Base-by-base conservation (phyloP, 2,888 invertebrate genomes). In the Mesodorylaimus sp. region DNA sequence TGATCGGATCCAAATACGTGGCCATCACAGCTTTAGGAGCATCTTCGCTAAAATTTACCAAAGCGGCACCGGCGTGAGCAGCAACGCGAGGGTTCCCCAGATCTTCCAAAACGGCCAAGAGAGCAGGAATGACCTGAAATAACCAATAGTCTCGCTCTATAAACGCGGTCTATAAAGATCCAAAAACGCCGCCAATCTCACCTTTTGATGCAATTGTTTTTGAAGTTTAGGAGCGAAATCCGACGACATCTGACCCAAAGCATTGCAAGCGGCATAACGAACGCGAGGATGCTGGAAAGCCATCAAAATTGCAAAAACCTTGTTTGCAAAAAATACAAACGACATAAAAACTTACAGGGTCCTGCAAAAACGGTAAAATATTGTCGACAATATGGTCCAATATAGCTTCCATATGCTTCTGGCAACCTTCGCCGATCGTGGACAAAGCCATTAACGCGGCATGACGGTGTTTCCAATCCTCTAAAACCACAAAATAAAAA, bases 41-140 rank as follows among this genome's bases (percentile, higher is more conserved):
- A 69, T 95, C 95, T 73, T 97, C 97, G 63, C 89, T 88, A 72
- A 99, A 99, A 73, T 97, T 99, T 1, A 99, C 95, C 55, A 97
- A 75, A 45, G 97, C 97, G 47, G 97, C 95, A 43, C 91, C 79
- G 43, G 80, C 79, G 67, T 81, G 80, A 53, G 84, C 83, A 73
- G 86, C 84, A 54, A 97, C 95, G 58, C 97, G 77, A 0, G 95
- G 93, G 70, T 87, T 85, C 5, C 76, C 78, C 61, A 83, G 80
- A 67, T 95, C 89, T 59, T 87, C 87, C 56, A 97, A 75, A 38
- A 91, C 77, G 71, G 80, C 75, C 38, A 95, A 71, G 32, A 97
- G 73, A 16, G 85, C 87, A 10, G 89, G 87, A 29, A 99, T 82
- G 43, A 97, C 64, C 70, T 71, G 58, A 3, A 58, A 52, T 25